Base-by-base conservation (phyloP, 30 jellyfish, hydroid and myxozoan species). In the Cassiopea andromeda region DNA sequence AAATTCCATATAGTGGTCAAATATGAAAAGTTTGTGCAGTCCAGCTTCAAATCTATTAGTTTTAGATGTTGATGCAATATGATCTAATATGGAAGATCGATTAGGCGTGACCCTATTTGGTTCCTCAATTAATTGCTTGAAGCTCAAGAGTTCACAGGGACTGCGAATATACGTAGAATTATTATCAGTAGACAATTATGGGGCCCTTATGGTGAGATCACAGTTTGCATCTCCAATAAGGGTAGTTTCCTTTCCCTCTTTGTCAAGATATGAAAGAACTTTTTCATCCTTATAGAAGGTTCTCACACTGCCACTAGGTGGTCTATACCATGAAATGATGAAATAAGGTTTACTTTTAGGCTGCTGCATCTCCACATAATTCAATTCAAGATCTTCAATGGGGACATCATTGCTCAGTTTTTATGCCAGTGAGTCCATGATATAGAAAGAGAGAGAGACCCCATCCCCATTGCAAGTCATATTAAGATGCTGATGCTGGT, bases 271-370 rank as follows among this genome's bases (percentile, higher is more conserved):
- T 27, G 75, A 48, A 71, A 82, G 84, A 57, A n/a, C 66, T 68
- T 82, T 82, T 82, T 82, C 84, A 45, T 64, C 74, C 91, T 69
- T 82, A 82, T 82, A 54, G 48, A 82, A 82, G 83, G 91, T 44
- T 5, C 60, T 8, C 67, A 82, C 91, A 14, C 74, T 83, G 91
- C 47, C 74, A 67, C 84, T 38, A 27, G 89, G 89, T 59, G 89
- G 89, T 60, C 84, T 59, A 15, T 82, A 64, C 83, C 87, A 78
- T 4, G 87, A 76, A 77, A 59, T 7, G 46, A 38, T 13, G 9
- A 57, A 78, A 80, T 57, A 80, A 9, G 2, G 61, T 72, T 57
- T 57, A 78, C 77, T 18, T 80, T 58, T 60, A 38, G 89, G 64
- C 9, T 54, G 89, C 2, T 10, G 4, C n/a, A 50, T 80, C 78